Conservation (phyloP, 2,797 vertebrate genomes). For the Decapterus maruadsi region DNA sequence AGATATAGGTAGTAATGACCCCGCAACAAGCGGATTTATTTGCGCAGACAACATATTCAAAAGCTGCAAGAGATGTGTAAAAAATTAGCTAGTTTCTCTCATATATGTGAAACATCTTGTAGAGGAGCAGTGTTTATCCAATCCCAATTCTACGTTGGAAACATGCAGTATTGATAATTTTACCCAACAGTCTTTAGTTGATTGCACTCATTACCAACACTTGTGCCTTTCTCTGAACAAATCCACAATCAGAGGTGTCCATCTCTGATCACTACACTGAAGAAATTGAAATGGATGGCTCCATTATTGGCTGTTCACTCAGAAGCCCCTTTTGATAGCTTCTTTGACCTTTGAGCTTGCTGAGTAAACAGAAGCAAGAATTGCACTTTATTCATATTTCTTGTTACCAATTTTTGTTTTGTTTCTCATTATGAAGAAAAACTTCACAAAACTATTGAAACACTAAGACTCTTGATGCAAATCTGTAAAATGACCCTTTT, state of each 20-base stretch:
- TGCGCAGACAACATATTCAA: conserved; percentile 35
- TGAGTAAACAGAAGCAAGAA: conserved; percentile 72
- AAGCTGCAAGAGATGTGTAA: conserved; percentile 38
- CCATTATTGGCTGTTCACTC: conserved; percentile 43
- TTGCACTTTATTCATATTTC: conserved; percentile 85
- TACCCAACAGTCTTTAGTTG: conserved; percentile 51
- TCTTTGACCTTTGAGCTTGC: conserved; percentile 64
- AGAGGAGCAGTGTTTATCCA: conserved; percentile 59
- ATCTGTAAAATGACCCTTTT: conserved; percentile 70
- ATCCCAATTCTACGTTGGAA: conserved; percentile 51
- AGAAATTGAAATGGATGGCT: conserved; percentile 43
- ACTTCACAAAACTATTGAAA: conserved; percentile 70
- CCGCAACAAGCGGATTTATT: conserved; percentile 43
- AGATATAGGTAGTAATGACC: conserved; percentile 44
- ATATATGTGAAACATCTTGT: conserved; percentile 70
- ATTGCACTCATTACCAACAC: conserved; percentile 77
- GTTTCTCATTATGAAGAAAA: conserved; percentile 68
- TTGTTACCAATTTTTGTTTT: conserved; percentile 58
- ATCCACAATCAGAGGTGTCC: conserved; percentile 47
- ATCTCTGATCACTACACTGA: conserved; percentile 39
- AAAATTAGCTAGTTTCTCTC: conserved; percentile 49
- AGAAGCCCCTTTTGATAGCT: conserved; percentile 66
- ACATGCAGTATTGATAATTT: conserved; percentile 78
- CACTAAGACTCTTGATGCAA: conserved; percentile 78
- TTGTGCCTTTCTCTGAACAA: conserved; percentile 87